These are phyloP conservation scores for Lamproptera curius DNA, from an alignment of 2,888 invertebrate species.

Conservation along the genomic window DNA sequence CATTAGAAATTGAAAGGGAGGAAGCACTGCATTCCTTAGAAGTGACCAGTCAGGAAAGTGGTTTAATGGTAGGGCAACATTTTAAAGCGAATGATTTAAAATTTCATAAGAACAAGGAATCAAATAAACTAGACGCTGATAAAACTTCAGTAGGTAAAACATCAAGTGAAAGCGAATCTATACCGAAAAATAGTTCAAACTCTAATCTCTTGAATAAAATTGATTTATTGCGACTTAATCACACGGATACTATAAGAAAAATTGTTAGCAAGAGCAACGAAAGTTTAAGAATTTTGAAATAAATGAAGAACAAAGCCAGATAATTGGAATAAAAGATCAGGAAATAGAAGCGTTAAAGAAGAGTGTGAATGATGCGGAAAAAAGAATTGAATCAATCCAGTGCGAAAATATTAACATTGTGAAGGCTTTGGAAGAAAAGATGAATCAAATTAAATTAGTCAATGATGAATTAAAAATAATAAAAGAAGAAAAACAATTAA, in stretches of 20 bases:
- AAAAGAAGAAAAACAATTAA: slow-evolving; percentile 42
- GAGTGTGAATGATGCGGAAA: slow-evolving; percentile 36
- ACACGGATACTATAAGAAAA: slow-evolving; percentile 37
- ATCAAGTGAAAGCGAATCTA: slow-evolving; percentile 14
- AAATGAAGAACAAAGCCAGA: slow-evolving; percentile 43
- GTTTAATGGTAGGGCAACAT: slow-evolving; percentile 47
- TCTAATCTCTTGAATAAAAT: slow-evolving; percentile 44
- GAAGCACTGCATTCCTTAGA: slow-evolving; percentile 40
- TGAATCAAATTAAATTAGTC: slow-evolving; percentile 37
- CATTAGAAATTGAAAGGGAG: slow-evolving; percentile 46
- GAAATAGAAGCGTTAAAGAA: slow-evolving; percentile 29
- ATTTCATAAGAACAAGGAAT: neutral
- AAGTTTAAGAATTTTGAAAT: slow-evolving; percentile 41
- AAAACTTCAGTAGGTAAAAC: neutral
- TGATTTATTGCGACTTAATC: slow-evolving; percentile 42
- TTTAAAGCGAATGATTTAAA: slow-evolving; percentile 38
- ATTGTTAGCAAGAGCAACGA: slow-evolving; percentile 44
- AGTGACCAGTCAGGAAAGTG: slow-evolving; percentile 50
- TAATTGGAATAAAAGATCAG: slow-evolving; percentile 40
- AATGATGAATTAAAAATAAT: slow-evolving; percentile 35
- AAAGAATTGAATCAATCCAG: slow-evolving; percentile 31
- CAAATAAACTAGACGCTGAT: neutral
- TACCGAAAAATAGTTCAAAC: slow-evolving; percentile 37
- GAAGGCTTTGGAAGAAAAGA: slow-evolving; percentile 38
- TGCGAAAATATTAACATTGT: slow-evolving; percentile 38